Conservation (phyloP, 2,888 invertebrate species). For the Tryphoninae sp. region DNA sequence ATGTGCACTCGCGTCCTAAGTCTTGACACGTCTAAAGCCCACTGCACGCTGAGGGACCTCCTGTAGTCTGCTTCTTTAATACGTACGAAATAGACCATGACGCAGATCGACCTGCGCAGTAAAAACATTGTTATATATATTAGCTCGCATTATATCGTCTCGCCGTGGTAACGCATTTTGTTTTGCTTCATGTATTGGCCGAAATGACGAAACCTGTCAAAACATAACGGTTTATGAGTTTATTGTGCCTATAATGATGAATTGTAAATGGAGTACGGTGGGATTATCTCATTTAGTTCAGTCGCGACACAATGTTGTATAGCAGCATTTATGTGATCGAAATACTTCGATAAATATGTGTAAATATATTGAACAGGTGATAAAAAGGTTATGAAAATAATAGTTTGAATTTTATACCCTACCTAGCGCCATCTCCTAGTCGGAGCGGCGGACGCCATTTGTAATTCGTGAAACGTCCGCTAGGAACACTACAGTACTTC, state of each 20-base stretch:
- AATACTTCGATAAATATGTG: background rate
- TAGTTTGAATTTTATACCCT: background rate
- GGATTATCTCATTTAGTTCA: too few relatives aligned
- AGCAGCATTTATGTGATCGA: background rate
- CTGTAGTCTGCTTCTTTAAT: conserved; percentile 1
- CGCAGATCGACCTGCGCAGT: conserved; percentile 56
- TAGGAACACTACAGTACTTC: background rate
- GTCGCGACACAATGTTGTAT: background rate
- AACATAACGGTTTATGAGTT: background rate
- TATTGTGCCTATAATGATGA: too few relatives aligned
- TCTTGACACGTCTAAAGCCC: conserved; percentile 4
- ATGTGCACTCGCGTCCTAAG: conserved; percentile 15
- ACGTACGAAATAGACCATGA: conserved; percentile 25
- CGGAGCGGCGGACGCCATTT: background rate
- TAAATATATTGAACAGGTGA: background rate
- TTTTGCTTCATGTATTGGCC: background rate
- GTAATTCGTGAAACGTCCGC: background rate
- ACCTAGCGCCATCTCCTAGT: background rate
- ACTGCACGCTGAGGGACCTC: conserved; percentile 27
- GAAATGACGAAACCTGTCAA: background rate
- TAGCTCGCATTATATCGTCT: background rate
- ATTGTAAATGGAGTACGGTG: too few relatives aligned
- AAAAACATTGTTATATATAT: conserved; percentile 27
- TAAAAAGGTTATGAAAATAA: background rate
- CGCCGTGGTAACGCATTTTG: background rate